Evolutionary conservation across 2,797 vertebrate genomes (phyloP).

Genomic region (Nannoperca obscura): DNA sequence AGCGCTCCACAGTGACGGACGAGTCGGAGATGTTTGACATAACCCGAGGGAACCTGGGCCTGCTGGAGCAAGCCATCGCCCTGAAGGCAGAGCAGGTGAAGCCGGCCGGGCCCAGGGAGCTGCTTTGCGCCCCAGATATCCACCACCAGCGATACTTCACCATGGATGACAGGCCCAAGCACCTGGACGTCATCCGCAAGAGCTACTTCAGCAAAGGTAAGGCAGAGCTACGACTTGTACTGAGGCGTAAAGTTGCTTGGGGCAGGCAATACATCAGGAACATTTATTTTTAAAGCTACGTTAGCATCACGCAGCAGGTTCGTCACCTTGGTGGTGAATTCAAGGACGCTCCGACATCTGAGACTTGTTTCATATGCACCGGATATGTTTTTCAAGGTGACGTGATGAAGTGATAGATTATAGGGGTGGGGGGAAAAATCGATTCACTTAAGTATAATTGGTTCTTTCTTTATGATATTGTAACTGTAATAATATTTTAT

Average conservation of each 20-base stretch:
- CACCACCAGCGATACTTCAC: constrained; percentile 88
- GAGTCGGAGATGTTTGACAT: constrained; percentile 97
- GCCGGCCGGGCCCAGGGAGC: constrained; percentile 85
- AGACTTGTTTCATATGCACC: neutral
- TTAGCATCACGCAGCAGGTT: constrained; percentile 2
- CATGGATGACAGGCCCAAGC: constrained; percentile 89
- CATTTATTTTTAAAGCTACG: constrained; percentile 7
- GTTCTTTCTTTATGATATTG: too few species aligned
- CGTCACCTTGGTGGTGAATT: neutral
- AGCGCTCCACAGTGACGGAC: constrained; percentile 89
- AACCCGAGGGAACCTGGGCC: constrained; percentile 95
- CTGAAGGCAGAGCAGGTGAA: constrained; percentile 96
- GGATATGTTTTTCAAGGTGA: too few species aligned
- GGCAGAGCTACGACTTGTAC: constrained; percentile 35
- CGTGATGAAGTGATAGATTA: too few species aligned
- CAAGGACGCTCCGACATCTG: neutral
- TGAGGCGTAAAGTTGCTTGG: neutral
- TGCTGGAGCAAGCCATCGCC: constrained; percentile 97
- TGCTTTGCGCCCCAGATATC: constrained; percentile 75
- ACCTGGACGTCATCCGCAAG: constrained; percentile 91
- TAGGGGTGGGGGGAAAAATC: too few species aligned
- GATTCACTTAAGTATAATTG: too few species aligned
- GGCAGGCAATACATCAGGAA: constrained; percentile 15
- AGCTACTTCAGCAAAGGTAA: constrained; percentile 94
- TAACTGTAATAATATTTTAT: too few species aligned